Evolutionary conservation across 2,113 vertebrate species (phyloP).

Genomic region (Suncus etruscus): DNA sequence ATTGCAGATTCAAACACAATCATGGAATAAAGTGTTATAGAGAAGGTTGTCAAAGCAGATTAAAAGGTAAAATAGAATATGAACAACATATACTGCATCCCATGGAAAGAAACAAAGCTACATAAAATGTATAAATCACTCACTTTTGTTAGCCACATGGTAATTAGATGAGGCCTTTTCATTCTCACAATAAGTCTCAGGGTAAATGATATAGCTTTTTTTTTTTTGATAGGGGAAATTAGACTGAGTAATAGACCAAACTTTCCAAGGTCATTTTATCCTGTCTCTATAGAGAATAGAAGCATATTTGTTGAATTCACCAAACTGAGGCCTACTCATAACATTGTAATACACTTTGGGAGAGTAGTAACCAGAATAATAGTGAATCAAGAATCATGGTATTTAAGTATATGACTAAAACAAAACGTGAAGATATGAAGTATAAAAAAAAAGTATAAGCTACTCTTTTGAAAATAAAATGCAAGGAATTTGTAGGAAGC

Average conservation of each 20-base stretch:
- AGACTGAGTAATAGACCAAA: neutral
- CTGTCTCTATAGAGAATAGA: neutral
- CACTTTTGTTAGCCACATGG: neutral
- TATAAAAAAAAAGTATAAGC: too few relatives aligned
- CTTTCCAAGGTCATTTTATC: neutral
- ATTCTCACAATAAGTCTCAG: neutral
- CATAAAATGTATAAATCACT: neutral
- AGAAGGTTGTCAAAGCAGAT: neutral
- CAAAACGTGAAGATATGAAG: neutral
- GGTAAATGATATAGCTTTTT: neutral
- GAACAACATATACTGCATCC: neutral
- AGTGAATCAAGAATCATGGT: neutral
- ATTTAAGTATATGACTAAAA: neutral
- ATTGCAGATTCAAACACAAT: neutral
- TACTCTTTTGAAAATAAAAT: neutral
- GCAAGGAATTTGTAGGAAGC: too few relatives aligned
- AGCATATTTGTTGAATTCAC: neutral
- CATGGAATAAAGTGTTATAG: neutral
- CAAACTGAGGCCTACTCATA: neutral
- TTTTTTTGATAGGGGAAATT: neutral
- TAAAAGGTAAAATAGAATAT: neutral
- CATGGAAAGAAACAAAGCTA: neutral
- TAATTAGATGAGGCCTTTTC: neutral
- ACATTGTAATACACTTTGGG: neutral
- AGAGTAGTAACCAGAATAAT: neutral